Evolutionary conservation across 2,797 vertebrate species (phyloP), one percentile per base, ranked within the genome.

Genomic region (Paedocypris micromegethes): DNA sequence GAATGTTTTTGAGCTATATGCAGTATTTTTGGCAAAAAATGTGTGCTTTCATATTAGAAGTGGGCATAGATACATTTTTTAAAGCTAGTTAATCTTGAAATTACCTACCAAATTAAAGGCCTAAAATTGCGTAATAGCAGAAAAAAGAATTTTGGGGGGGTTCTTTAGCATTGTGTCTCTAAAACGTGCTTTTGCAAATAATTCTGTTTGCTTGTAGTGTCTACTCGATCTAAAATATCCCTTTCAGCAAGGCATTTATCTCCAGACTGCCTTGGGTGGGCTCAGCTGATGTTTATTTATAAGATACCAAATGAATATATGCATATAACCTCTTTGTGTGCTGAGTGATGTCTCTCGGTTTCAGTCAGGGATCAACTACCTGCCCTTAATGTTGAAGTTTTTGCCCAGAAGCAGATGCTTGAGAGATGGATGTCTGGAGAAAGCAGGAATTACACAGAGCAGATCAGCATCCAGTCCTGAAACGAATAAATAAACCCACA

Each of bases 301-400:
- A 42, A 9, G 9, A 48, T 9, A 59, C 45, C 41, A 45, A 64
- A 54, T 6, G 42, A 45, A 55, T 47, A 4, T 23, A 9, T 47
- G 3, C 6, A n/a, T 51, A 44, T 3, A 51, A 7, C 48, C 23
- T 58, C 9, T 42, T 7, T 49, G 37, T 58, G 23, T 7, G 6
- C 39, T 65, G 3, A 47, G 5, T 40, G 38, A 23, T 5, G 52
- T 54, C 42, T 39, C 23, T 42, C 41, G 47, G 3, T 71, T 9
- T 64, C 5, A 9, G 54, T 48, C 37, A 38, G 3, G 4, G 52
- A 71, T 54, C 47, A 43, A 63, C 8, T 85, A 96, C 93, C 93
- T 92, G 85, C 92, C 91, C 87, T 96, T 96, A 86, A 95, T 90
- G 74, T 90, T 93, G 86, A 96, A 94, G 86, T 96, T 95, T 86